Conservation (phyloP, 2,888 invertebrate genomes). For the Acanthopleura granulata region DNA sequence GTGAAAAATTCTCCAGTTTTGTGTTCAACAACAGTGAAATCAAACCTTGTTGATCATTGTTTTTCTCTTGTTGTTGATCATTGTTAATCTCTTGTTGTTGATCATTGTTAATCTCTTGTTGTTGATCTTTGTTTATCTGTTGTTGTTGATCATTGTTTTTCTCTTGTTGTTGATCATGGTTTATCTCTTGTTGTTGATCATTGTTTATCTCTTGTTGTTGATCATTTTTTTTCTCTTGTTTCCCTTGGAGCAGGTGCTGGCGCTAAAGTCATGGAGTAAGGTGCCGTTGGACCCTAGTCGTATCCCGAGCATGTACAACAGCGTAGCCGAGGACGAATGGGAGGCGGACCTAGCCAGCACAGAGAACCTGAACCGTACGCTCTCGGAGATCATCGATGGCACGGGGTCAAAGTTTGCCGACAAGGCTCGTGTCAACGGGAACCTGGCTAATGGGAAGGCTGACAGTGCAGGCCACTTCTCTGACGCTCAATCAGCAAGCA, state of each 20-base stretch:
- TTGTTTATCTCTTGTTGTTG: too few relatives aligned
- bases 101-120: too few relatives aligned
- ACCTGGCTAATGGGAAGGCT: not conserved
- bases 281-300: not conserved
- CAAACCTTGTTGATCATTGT: too few relatives aligned
- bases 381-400: constrained; percentile 60
- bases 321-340: constrained; percentile 45
- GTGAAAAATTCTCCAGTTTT: too few relatives aligned
- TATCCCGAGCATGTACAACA: constrained; percentile 15
- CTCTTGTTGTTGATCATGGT: too few relatives aligned
- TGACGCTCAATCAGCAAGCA: not conserved
- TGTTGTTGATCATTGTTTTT: too few relatives aligned
- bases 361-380: constrained; percentile 54
- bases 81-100: too few relatives aligned
- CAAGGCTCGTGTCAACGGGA: not conserved
- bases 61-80: too few relatives aligned
- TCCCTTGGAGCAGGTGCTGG: not conserved
- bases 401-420: constrained; percentile 21
- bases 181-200: too few relatives aligned
- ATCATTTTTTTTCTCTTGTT: too few relatives aligned
- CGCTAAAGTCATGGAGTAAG: constrained; percentile 13
- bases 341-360: constrained; percentile 54
- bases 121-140: too few relatives aligned
- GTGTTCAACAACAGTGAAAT: too few relatives aligned
- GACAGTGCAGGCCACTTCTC: not conserved